Conservation (phyloP, 2,797 vertebrate genomes). For the Fratercula arctica region DNA sequence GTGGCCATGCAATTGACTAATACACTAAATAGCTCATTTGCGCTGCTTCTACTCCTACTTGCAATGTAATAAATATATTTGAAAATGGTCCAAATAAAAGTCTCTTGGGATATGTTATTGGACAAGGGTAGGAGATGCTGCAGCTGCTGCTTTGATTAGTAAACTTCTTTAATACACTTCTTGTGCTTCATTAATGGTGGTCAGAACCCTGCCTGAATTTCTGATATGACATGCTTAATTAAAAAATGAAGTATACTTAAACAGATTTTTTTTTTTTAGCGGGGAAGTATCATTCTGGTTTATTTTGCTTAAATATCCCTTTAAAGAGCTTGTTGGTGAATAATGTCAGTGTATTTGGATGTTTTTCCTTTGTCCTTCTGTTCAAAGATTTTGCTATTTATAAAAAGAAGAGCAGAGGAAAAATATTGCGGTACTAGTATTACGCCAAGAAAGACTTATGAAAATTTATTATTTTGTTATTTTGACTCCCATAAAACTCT, state of each 20-base stretch:
- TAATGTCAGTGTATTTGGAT: not conserved
- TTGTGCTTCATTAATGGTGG: not conserved
- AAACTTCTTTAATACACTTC: constrained; percentile 40
- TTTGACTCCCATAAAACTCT: not conserved
- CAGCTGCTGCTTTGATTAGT: constrained; percentile 50
- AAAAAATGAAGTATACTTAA: not conserved
- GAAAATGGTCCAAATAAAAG: not conserved
- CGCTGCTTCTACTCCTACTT: not conserved
- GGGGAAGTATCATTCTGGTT: not conserved
- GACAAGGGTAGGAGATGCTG: constrained; percentile 29
- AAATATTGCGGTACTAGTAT: not conserved
- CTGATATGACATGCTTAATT: not conserved
- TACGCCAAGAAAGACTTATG: not conserved
- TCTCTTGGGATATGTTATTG: constrained; percentile 9
- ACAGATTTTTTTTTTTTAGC: not conserved
- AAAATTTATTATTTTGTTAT: not conserved
- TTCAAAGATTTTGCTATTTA: constrained; percentile 26
- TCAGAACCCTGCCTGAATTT: not conserved
- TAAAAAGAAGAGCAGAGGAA: not conserved
- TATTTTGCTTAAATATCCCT: not conserved
- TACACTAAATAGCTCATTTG: not conserved
- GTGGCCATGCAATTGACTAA: not conserved
- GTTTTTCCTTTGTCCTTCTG: constrained; percentile 29
- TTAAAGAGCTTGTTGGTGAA: not conserved
- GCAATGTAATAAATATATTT: constrained; percentile 29